Evolutionary conservation across 2,888 invertebrate genomes (phyloP).

Genomic region (Zaprionus obscuricornis): DNA sequence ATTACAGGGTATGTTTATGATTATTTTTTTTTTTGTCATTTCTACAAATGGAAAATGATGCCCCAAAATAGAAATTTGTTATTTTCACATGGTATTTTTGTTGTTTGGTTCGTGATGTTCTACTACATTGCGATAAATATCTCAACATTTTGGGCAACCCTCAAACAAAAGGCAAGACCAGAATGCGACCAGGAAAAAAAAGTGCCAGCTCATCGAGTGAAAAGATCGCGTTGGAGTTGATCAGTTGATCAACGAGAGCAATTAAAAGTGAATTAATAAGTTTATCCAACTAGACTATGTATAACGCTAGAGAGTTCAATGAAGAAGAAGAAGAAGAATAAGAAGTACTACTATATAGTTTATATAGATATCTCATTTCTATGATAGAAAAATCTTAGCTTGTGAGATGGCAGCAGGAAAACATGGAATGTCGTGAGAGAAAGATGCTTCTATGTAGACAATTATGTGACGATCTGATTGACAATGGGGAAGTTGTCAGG

Average conservation of each 20-base stretch:
- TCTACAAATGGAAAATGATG: too few relatives aligned
- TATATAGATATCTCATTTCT: too few relatives aligned
- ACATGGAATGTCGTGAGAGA: slow-evolving; percentile 14
- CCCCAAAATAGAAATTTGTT: too few relatives aligned
- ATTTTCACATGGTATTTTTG: slow-evolving; percentile 42
- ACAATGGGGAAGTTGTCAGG: neutral
- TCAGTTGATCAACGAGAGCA: slow-evolving; percentile 49
- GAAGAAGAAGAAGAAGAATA: too few relatives aligned
- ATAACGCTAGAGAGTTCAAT: too few relatives aligned
- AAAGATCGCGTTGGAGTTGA: slow-evolving; percentile 9
- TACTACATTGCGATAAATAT: slow-evolving; percentile 34
- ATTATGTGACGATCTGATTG: slow-evolving; percentile 50
- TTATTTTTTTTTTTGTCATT: too few relatives aligned
- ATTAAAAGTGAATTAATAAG: slow-evolving; percentile 74
- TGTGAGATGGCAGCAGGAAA: too few relatives aligned
- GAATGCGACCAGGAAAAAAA: slow-evolving; percentile 8
- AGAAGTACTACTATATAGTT: too few relatives aligned
- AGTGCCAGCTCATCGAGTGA: slow-evolving; percentile 45
- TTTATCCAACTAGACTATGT: slow-evolving; percentile 5
- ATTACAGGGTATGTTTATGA: too few relatives aligned
- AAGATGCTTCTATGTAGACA: slow-evolving; percentile 8
- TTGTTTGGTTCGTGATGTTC: slow-evolving; percentile 39
- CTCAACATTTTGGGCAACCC: slow-evolving; percentile 13
- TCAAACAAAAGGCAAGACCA: slow-evolving; percentile 1
- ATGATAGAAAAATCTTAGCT: too few relatives aligned